Percentiles rank a stretch among this genome's conserved stretches.
phyloP scores from a whole-genome alignment of 2,888 invertebrate species.

The Hoplodrina ambigua region DNA sequence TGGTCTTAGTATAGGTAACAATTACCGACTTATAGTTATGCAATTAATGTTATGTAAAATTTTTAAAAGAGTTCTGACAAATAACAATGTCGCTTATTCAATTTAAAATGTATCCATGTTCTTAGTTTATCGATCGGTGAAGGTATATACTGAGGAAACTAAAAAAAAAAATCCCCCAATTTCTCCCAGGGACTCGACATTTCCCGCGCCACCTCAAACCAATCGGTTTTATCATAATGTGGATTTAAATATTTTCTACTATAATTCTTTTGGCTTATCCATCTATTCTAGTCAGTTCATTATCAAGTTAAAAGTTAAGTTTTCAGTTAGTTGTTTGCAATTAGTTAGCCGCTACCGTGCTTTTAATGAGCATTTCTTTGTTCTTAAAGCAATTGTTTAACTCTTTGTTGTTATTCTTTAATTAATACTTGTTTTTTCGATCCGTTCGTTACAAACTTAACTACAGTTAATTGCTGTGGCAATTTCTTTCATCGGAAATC shows the following conservation, averaged over 20 bases:
- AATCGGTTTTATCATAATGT: neutral
- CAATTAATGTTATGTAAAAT: too few relatives aligned
- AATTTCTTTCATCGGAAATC: slow-evolving; percentile 49
- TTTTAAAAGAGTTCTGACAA: too few relatives aligned
- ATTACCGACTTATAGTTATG: too few relatives aligned
- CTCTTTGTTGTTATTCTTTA: slow-evolving; percentile 70
- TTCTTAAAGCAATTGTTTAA: slow-evolving; percentile 70
- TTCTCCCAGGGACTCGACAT: too few relatives aligned
- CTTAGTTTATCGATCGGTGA: too few relatives aligned
- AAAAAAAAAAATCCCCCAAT: too few relatives aligned
- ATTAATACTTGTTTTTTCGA: slow-evolving; percentile 60
- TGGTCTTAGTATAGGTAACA: too few relatives aligned
- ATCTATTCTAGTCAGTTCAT: slow-evolving; percentile 57
- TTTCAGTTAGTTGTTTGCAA: slow-evolving; percentile 78
- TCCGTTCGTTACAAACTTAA: slow-evolving; percentile 44
- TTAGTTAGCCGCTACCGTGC: slow-evolving; percentile 72
- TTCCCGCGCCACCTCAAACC: too few relatives aligned
- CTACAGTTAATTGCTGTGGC: slow-evolving; percentile 37
- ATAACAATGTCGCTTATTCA: too few relatives aligned
- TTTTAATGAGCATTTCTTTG: slow-evolving; percentile 81
- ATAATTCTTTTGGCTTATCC: slow-evolving; percentile 12
- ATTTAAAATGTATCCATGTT: too few relatives aligned
- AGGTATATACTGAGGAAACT: too few relatives aligned
- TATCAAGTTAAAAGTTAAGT: slow-evolving; percentile 74
- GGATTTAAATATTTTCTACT: neutral